Conservation (phyloP, 2,113 vertebrate species). For the Motacilla alba region DNA sequence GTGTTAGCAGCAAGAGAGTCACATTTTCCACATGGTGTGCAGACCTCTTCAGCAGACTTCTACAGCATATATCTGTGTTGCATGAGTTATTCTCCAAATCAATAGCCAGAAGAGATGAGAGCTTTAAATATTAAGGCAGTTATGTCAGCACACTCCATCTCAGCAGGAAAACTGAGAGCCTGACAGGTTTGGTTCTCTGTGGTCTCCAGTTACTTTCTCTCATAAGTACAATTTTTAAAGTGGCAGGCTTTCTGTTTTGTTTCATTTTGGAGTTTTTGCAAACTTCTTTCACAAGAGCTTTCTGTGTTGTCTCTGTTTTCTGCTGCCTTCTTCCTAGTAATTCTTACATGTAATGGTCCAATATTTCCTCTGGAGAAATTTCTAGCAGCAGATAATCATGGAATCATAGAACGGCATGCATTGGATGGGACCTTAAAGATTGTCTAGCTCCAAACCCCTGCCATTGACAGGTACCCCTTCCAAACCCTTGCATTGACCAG, state of each 20-base stretch:
- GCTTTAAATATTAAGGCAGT: conserved; percentile 30
- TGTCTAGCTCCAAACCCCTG: not conserved
- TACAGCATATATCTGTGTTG: not conserved
- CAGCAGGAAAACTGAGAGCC: not conserved
- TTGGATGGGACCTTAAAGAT: not conserved
- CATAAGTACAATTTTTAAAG: not conserved
- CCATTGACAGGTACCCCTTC: not conserved
- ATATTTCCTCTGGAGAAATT: not conserved
- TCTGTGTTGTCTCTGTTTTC: not conserved
- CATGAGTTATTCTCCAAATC: conserved; percentile 25
- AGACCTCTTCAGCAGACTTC: conserved; percentile 6
- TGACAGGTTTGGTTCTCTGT: not conserved
- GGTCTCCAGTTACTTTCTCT: not conserved
- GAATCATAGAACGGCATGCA: not conserved
- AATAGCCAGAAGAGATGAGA: conserved; percentile 36
- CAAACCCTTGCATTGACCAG: not conserved
- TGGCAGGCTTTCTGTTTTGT: accelerated
- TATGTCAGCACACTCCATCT: not conserved
- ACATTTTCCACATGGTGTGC: conserved; percentile 6
- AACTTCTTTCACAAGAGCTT: not conserved
- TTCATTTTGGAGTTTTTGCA: not conserved
- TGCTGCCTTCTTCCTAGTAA: not conserved
- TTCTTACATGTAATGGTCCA: not conserved
- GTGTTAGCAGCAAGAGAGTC: conserved; percentile 7
- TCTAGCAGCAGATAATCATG: not conserved